These are phyloP conservation scores for Pangasius krempfi DNA, from an alignment of 2,797 vertebrate species.

Conservation along the genomic window DNA sequence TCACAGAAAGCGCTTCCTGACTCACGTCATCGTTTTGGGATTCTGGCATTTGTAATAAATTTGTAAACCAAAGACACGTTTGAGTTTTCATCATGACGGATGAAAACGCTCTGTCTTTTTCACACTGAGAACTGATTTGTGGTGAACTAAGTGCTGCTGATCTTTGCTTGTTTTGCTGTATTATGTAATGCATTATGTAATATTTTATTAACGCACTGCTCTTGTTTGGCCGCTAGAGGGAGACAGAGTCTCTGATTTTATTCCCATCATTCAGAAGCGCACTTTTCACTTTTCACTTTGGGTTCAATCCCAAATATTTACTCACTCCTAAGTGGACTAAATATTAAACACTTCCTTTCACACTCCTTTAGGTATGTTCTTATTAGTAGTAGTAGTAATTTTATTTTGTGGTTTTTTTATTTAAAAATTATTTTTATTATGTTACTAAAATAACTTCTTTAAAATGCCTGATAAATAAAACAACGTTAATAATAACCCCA, in stretches of 20 bases:
- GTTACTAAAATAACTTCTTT: not conserved
- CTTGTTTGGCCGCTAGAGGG: constrained; percentile 15
- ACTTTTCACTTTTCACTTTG: not conserved
- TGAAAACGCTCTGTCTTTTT: not conserved
- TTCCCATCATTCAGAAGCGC: not conserved
- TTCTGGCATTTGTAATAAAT: not conserved
- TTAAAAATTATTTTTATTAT: not conserved
- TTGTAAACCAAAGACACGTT: not conserved
- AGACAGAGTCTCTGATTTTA: not conserved
- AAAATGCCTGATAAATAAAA: not conserved
- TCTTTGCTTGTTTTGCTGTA: not conserved
- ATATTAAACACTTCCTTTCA: not conserved
- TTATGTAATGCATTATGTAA: not conserved
- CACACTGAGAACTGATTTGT: too few species aligned
- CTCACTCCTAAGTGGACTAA: not conserved
- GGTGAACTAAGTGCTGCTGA: not conserved
- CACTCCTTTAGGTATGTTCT: not conserved
- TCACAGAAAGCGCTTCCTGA: too few species aligned
- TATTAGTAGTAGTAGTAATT: not conserved
- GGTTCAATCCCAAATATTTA: not conserved
- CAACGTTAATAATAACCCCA: not conserved
- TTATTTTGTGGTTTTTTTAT: not conserved
- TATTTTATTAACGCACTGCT: not conserved
- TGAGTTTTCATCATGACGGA: not conserved
- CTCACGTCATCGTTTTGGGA: not conserved